Conservation (phyloP, 1,140 invertebrate genomes). For the Drosophila busckii region DNA sequence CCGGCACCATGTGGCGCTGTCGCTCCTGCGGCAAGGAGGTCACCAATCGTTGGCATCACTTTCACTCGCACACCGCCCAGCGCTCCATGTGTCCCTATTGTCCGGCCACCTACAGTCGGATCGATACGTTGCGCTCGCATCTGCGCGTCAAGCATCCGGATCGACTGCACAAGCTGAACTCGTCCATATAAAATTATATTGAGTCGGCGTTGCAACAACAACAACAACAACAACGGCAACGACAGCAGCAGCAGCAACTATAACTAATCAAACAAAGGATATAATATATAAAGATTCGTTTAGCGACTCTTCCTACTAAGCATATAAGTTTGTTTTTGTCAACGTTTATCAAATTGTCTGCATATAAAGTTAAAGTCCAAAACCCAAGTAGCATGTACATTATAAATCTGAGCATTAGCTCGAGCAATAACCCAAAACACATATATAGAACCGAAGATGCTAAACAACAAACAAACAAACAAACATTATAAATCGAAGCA, state of each 20-base stretch:
- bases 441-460: slow-evolving; percentile 65
- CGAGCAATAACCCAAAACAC: slow-evolving; percentile 69
- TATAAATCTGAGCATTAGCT: slow-evolving; percentile 26
- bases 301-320: slow-evolving; percentile 34
- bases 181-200: slow-evolving; percentile 57
- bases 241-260: slow-evolving; percentile 19
- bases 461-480: slow-evolving; percentile 45
- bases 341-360: slow-evolving; percentile 23
- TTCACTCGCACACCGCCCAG: slow-evolving; percentile 88
- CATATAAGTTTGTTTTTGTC: slow-evolving; percentile 21
- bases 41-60: slow-evolving; percentile 92
- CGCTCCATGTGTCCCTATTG: slow-evolving; percentile 90
- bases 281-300: slow-evolving; percentile 3
- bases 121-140: slow-evolving; percentile 89
- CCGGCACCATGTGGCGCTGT: slow-evolving; percentile 86
- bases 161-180: slow-evolving; percentile 73
- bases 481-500: neutral
- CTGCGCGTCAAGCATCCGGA: slow-evolving; percentile 86
- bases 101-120: slow-evolving; percentile 90
- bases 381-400: slow-evolving; percentile 45
- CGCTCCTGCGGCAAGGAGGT: slow-evolving; percentile 90
- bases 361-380: slow-evolving; percentile 64
- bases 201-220: slow-evolving; percentile 2
- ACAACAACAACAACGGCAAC: slow-evolving; percentile 9
- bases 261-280: slow-evolving; percentile 7